Evolutionary conservation across 2,888 invertebrate species (phyloP).

Genomic region (Protodeltote pygarga): DNA sequence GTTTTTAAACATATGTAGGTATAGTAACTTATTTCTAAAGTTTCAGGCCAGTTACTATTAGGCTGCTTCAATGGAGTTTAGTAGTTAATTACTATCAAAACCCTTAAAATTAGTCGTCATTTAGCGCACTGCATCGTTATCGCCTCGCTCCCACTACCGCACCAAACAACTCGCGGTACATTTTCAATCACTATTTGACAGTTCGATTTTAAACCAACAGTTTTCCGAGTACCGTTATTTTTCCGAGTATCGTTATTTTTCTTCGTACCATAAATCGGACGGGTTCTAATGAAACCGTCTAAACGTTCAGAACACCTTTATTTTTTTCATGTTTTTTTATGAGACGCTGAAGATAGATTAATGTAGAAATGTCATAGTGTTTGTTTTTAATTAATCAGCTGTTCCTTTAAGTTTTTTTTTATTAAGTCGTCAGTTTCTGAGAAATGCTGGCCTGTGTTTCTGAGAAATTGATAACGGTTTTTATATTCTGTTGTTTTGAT

Average conservation of each 20-base stretch:
- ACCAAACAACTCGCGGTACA: conserved; percentile 37
- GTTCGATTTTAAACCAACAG: conserved; percentile 8
- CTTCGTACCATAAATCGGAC: conserved; percentile 32
- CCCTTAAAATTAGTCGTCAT: too few species aligned
- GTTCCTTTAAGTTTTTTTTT: conserved; percentile 11
- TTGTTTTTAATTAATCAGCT: conserved; percentile 17
- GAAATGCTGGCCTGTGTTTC: neutral
- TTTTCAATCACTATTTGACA: conserved; percentile 42
- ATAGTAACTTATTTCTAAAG: too few species aligned
- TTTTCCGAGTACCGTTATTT: conserved; percentile 25
- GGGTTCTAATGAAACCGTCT: conserved; percentile 30
- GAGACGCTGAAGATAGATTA: conserved; percentile 29
- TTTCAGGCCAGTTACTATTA: too few species aligned
- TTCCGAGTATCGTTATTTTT: conserved; percentile 9
- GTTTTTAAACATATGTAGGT: too few species aligned
- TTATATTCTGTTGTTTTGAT: too few species aligned
- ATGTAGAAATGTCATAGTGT: conserved; percentile 3
- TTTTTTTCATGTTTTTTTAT: conserved; percentile 21
- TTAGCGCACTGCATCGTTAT: too few species aligned
- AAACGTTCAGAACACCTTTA: conserved; percentile 44
- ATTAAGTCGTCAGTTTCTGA: neutral
- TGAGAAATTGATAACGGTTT: too few species aligned
- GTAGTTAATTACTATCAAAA: too few species aligned
- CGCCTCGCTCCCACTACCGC: conserved; percentile 36
- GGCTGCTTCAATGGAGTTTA: too few species aligned